phyloP scores from a whole-genome alignment of 2,888 invertebrate genomes.

The Sphinx pinastri region DNA sequence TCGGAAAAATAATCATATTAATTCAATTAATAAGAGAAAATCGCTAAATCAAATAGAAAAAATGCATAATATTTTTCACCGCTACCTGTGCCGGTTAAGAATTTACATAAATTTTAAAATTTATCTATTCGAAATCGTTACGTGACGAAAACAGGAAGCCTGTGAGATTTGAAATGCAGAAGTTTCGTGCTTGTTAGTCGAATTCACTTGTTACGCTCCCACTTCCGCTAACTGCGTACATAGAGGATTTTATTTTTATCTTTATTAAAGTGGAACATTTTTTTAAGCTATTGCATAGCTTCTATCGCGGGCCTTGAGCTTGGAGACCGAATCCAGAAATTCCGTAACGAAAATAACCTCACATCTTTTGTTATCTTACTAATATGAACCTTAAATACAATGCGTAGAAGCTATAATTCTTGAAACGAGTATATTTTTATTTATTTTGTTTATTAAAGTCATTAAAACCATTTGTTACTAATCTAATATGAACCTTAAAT shows the following conservation, averaged over 20 bases:
- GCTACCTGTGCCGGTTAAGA: neutral
- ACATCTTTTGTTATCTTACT: no score
- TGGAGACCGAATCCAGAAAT: no score
- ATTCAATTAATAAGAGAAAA: neutral
- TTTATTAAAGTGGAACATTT: neutral
- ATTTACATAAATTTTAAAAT: constrained; percentile 5
- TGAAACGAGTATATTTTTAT: no score
- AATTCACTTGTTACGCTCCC: constrained; percentile 43
- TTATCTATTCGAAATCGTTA: constrained; percentile 26
- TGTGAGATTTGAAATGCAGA: constrained; percentile 43
- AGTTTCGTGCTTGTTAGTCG: constrained; percentile 43
- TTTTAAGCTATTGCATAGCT: no score
- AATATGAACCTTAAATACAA: no score
- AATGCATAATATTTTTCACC: neutral
- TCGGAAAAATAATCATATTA: no score
- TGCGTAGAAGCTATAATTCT: no score
- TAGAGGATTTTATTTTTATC: constrained; percentile 21
- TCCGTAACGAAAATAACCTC: no score
- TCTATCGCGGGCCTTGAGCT: no score
- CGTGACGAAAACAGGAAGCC: constrained; percentile 37
- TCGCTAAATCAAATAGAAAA: neutral
- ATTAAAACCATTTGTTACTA: no score
- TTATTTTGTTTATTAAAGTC: no score
- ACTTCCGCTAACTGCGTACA: constrained; percentile 37
- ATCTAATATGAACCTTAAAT: no score